Evolutionary conservation across 2,888 invertebrate species (phyloP), one percentile per base, ranked within the genome.

Genomic region (Rhorus exstirpatorius): DNA sequence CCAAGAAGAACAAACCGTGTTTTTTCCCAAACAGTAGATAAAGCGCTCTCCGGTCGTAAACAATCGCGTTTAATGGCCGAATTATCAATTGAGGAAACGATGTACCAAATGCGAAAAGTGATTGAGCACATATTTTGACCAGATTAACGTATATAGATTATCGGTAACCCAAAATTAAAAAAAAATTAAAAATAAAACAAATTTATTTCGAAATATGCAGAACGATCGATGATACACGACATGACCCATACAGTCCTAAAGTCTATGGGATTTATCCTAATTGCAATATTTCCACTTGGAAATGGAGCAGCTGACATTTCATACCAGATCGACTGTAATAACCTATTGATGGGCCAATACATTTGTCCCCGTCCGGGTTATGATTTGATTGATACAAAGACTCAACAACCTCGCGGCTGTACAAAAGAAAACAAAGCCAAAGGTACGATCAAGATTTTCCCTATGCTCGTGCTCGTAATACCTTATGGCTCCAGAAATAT

Each of bases 371-470:
- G 97, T 94, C 97, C 97, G 4, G 94, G 94, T 83, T 95, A 94
- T 85, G 96, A 97, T 88, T 93, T 93, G 78, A 97, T 99, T 88
- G 98, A 99, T 92, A 95, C 96, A 0, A 95, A 96, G 89, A 99
- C 99, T 0, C 99, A 99, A 92, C 98, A 98, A 91, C 96, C 97
- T 38, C 93, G 93, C 85, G 97, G 97, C 77, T 98, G 98, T 92
- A 95, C 95, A 0, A 93, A 96, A 87, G 96, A 97, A 89, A 97
- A 97, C 85, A 96, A 95, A 93, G 97, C 98, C 7, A 95, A 95
- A 94, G 96, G 97, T 97, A 93, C 86, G 61, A 79, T 6, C 21
- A 7, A 21, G 3, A 21, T 21, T 53, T 53, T 53, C 21, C 53
- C 1, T 7, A 21, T n/a, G n/a, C 3, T 8, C 2, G 12, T 53